Base-by-base conservation (phyloP, 2,888 invertebrate genomes). In the Hydraecia micacea region DNA sequence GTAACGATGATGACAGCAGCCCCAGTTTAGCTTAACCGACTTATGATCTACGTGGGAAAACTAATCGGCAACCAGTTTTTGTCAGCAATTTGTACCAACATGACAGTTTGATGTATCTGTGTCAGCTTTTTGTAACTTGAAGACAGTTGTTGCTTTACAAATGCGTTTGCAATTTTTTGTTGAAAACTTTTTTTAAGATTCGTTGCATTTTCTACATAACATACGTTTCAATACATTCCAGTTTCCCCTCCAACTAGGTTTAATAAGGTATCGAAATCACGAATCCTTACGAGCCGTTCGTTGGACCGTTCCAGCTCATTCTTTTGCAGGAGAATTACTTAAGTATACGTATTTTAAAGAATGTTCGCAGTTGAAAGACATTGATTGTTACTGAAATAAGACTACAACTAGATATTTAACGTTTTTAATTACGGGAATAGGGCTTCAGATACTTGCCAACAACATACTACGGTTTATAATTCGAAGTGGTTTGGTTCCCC, bases 1-100 rank as follows among this genome's bases (percentile, higher is more conserved):
- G 70, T 73, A 18, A 60, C 67, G 21, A 76, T 77, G 66, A 58
- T 79, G 86, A 71, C 88, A 86, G 60, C 39, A 65, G 46, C 55
- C 66, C 63, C 63, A 67, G 67, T 81, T 77, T n/a, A 83, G 63
- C 75, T 46, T 63, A 79, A 79, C 77, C 68, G 58, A 65, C 74
- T 73, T 69, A 75, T 77, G 60, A 82, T 72, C 55, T 76, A 74
- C 79, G 86, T 86, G 86, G 72, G 88, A 86, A 80, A 81, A 67
- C 36, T 28, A 74, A 83, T 82, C 60, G 28, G 9, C n/a, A 62
- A 28, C 69, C 39, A 63, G 73, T 80, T 82, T 25, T 86, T 87
- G 32, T 52, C 32, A 36, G 28, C 67, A 72, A 76, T 86, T 86
- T 85, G 86, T 87, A 81, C 42, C 73, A 70, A 83, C 73, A 73